These are phyloP conservation scores for Echiichthys vipera DNA, from an alignment of 2,797 vertebrate species.

Conservation along the genomic window DNA sequence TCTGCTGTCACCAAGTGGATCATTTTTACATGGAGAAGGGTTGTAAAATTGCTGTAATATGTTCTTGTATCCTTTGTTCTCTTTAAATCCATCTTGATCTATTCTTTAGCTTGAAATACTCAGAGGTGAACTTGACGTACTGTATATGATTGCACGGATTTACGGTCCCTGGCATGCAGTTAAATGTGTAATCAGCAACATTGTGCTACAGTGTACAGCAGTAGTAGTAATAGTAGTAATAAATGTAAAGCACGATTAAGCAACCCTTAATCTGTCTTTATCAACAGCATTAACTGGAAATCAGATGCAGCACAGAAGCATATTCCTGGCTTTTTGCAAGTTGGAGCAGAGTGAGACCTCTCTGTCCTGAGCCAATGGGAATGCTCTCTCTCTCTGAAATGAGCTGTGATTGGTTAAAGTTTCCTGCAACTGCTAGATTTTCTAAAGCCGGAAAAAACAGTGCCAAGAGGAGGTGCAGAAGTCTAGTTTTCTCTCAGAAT, in stretches of 20 bases:
- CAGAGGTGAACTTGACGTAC: neutral
- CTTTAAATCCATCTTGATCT: neutral
- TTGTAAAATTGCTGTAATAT: constrained; percentile 24
- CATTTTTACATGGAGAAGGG: constrained; percentile 4
- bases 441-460: too few relatives aligned
- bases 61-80: constrained; percentile 10
- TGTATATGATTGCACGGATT: constrained; percentile 11
- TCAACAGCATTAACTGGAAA: neutral
- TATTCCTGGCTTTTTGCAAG: too few relatives aligned
- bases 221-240: neutral
- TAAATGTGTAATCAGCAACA: constrained; percentile 3
- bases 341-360: too few relatives aligned
- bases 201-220: neutral
- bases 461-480: too few relatives aligned
- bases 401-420: too few relatives aligned
- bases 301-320: neutral
- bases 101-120: neutral
- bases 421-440: too few relatives aligned
- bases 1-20: constrained; percentile 1
- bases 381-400: too few relatives aligned
- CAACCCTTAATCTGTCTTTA: neutral
- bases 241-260: neutral
- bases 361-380: too few relatives aligned
- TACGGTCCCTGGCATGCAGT: constrained; percentile 5
- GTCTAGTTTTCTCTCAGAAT: too few relatives aligned